These are phyloP conservation scores for Thomomys bottae DNA, from an alignment of 2,113 vertebrate genomes.

Conservation along the genomic window DNA sequence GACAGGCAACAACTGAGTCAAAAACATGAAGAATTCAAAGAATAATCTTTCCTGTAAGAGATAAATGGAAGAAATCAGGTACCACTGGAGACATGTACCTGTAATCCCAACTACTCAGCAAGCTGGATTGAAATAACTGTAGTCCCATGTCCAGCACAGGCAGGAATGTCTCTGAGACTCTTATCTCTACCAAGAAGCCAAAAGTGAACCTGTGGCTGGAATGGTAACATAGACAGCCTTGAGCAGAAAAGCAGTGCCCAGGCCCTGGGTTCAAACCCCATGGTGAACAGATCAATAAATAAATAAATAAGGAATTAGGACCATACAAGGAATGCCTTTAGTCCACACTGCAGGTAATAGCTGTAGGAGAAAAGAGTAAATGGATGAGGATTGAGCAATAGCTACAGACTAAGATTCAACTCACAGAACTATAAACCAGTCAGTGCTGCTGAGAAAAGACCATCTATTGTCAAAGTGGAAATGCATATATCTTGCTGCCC, in stretches of 20 bases:
- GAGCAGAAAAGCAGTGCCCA: no score
- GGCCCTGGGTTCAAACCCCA: no score
- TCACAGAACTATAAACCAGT: background rate
- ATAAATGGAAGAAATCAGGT: background rate
- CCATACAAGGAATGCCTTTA: background rate
- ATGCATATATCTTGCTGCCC: accelerated
- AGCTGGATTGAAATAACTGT: no score
- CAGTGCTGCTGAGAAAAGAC: background rate
- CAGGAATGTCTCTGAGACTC: no score
- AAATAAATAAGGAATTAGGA: background rate
- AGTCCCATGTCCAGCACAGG: no score
- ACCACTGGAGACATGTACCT: no score
- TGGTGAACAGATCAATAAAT: no score
- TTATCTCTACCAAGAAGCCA: no score
- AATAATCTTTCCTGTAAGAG: background rate
- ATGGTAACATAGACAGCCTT: no score
- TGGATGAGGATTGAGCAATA: background rate
- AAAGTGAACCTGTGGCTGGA: no score
- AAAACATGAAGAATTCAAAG: background rate
- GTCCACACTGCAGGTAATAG: background rate
- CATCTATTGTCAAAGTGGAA: background rate
- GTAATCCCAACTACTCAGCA: no score
- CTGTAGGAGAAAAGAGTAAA: background rate
- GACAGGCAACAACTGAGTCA: background rate
- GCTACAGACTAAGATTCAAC: background rate